phyloP scores from a whole-genome alignment of 2,113 vertebrate species.

The Ammodytes dubius region DNA sequence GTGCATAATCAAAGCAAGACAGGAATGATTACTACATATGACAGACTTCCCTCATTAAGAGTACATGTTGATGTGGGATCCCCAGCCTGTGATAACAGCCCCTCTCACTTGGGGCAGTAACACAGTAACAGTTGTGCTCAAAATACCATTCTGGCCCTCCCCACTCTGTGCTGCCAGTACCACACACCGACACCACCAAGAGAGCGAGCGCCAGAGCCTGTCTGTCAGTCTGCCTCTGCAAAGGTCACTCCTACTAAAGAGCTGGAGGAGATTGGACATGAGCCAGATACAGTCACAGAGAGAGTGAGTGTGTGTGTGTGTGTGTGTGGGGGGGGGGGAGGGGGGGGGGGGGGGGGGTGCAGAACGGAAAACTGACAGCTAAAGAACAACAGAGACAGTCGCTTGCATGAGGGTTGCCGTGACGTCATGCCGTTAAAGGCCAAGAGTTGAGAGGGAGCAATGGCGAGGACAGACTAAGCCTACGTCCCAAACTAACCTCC shows the following conservation, averaged over 20 bases:
- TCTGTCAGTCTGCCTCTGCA: constrained; percentile 68
- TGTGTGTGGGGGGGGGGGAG: neutral
- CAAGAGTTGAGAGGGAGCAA: constrained; percentile 33
- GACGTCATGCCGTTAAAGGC: constrained; percentile 58
- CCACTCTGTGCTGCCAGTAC: constrained; percentile 36
- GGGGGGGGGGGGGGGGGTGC: neutral
- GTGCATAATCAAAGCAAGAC: neutral
- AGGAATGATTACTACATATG: neutral
- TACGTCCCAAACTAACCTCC: constrained; percentile 34
- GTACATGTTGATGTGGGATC: constrained; percentile 1
- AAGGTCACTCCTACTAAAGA: constrained; percentile 75
- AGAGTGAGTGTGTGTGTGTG: neutral
- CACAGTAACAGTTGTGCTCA: constrained; percentile 36
- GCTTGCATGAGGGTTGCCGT: constrained; percentile 31
- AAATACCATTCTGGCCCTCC: constrained; percentile 39
- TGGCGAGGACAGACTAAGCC: constrained; percentile 11
- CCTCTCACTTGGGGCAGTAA: constrained; percentile 23
- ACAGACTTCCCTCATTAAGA: neutral
- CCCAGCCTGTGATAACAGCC: constrained; percentile 24
- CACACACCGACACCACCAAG: constrained; percentile 55
- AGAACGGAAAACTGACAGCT: constrained; percentile 58
- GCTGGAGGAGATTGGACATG: constrained; percentile 64
- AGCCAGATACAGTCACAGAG: constrained; percentile 49
- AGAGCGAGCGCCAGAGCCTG: constrained; percentile 38
- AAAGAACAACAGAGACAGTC: constrained; percentile 63